Base-by-base conservation (phyloP, 2,113 vertebrate species). In the Numida meleagris region DNA sequence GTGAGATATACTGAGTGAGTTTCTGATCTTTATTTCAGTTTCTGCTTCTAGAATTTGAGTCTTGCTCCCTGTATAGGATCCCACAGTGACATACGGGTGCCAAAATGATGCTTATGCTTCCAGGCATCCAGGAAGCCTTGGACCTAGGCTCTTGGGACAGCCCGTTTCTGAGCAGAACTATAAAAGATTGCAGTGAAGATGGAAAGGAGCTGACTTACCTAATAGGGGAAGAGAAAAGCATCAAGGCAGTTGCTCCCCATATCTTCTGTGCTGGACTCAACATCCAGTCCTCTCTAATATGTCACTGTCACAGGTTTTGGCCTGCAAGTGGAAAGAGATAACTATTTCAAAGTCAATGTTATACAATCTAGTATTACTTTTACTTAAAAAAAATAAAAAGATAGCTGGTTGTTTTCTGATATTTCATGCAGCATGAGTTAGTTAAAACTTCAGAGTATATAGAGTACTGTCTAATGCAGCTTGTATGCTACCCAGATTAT, bases 261-360 rank as follows among this genome's bases (percentile, higher is more conserved):
- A 7, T 25, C 24, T 12, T 9, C n/a, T 48, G 11, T 34, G 50
- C 29, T 34, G 15, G 19, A 15, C 24, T 65, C 12, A 20, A 2
- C 1, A 34, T 36, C 15, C 24, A 16, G 7, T 27, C 4, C 21
- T 24, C 48, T 23, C 23, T 33, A 9, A 4, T 29, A 18, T 6
- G 6, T 27, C 21, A 21, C 40, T 14, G 14, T 19, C 17, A n/a
- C 17, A 18, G 27, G 17, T 45, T 45, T 27, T 31, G 45, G 15
- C 36, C 42, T 36, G 21, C 4, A 3, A 29, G 31, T 27, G 10
- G 34, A 27, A 18, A 7, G 36, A 34, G 9, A 63, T 34, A 25
- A 42, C 3, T 27, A 10, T 6, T 36, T 42, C 5, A 0, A 48
- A 57, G 50, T 13, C 8, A 21, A 24, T 4, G 0, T 18, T 51